Percentiles rank a stretch among this genome's conserved stretches.
Conservation (phyloP, 2,797 vertebrate genomes). For the Tamandua tetradactyla region DNA sequence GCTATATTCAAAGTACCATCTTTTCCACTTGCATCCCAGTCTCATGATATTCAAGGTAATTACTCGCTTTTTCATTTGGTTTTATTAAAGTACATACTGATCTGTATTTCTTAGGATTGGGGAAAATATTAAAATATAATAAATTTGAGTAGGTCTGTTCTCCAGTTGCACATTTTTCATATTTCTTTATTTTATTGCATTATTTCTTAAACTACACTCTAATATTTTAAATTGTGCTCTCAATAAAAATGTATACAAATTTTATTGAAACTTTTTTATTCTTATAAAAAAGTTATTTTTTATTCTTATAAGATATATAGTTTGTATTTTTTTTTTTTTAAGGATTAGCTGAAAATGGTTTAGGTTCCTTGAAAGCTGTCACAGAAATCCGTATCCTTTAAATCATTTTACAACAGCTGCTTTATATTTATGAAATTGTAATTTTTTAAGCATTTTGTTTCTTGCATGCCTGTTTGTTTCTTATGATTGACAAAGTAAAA, state of each 20-base stretch:
- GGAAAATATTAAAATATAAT: conserved; percentile 47
- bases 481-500: conserved; percentile 66
- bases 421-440: conserved; percentile 55
- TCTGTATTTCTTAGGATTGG: conserved; percentile 32
- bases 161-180: background rate
- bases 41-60: conserved; percentile 83
- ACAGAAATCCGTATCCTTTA: conserved; percentile 98
- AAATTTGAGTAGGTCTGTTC: background rate
- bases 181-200: conserved; percentile 49
- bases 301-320: conserved; percentile 3
- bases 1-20: conserved; percentile 73
- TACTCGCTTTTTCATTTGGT: conserved; percentile 63
- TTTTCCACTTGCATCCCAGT: conserved; percentile 76
- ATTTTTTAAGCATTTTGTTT: conserved; percentile 65
- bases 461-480: conserved; percentile 33
- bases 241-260: conserved; percentile 15
- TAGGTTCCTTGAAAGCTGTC: conserved; percentile 90
- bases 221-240: conserved; percentile 20
- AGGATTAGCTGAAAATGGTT: conserved; percentile 86
- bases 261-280: conserved; percentile 37
- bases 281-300: conserved; percentile 12
- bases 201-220: background rate
- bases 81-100: conserved; percentile 58
- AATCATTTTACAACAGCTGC: conserved; percentile 14
- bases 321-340: conserved; percentile 70